phyloP scores from a whole-genome alignment of 2,888 invertebrate genomes.

The Metacarcinus magister region DNA sequence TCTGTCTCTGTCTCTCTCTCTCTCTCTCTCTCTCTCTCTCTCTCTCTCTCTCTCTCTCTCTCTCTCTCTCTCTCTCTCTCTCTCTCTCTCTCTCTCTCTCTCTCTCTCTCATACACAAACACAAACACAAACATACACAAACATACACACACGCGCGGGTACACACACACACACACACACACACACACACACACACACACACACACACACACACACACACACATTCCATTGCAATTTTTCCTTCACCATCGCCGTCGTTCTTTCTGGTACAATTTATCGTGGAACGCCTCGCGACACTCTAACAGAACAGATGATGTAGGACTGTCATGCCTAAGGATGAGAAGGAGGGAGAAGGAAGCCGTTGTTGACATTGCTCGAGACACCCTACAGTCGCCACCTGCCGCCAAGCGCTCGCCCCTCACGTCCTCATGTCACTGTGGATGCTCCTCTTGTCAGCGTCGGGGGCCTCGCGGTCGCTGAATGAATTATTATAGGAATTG shows the following conservation, averaged over 20 bases:
- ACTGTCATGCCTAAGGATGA: conserved; percentile 84
- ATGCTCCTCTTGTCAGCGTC: background rate
- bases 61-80: conserved; percentile 69
- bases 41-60: conserved; percentile 76
- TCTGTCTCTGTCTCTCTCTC: conserved; percentile 62
- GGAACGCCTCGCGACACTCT: background rate
- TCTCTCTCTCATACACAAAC: too few relatives aligned
- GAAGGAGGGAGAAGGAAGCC: conserved; percentile 83
- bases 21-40: conserved; percentile 84
- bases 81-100: conserved; percentile 58
- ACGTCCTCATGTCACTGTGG: background rate
- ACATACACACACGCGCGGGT: too few relatives aligned
- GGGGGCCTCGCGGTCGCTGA: background rate
- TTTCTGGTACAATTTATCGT: background rate
- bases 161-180: background rate
- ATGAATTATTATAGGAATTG: conserved; percentile 15
- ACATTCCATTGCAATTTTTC: background rate
- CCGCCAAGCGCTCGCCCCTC: background rate
- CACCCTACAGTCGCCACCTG: conserved; percentile 84
- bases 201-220: background rate
- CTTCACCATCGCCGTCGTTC: conserved; percentile 81
- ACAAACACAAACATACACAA: too few relatives aligned
- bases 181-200: background rate
- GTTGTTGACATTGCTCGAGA: conserved; percentile 85
- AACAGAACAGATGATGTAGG: background rate